Base-by-base conservation (phyloP, 2,888 invertebrate genomes). In the Andricus curvator region DNA sequence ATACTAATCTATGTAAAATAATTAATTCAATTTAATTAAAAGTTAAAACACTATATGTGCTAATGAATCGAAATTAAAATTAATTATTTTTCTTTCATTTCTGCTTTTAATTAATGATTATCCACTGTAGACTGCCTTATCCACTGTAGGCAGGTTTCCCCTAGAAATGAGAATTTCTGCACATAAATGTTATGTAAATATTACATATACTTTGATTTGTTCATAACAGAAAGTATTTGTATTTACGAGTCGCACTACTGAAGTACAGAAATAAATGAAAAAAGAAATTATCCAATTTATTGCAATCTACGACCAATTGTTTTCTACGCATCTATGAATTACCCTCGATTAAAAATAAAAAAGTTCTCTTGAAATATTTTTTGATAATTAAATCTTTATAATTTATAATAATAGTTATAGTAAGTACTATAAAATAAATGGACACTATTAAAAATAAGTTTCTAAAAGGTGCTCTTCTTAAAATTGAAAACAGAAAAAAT, bases 211-310 rank as follows among this genome's bases (percentile, higher is more conserved):
- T 48, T 70, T 56, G 37, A 51, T 74, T 56, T 29, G 48, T 25
- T 56, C n/a, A 74, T 33, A 56, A 74, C 20, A 60, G 33, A 56
- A 51, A 74, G n/a, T 13, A 60, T 60, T 51, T 29, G 25, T 48
- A 20, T 70, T 56, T 56, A 37, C 2, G 56, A 56, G 74, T 74
- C 56, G 74, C 37, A 60, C 74, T 60, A 74, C 56, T 74, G 51
- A 74, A 13, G 51, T 9, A 41, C 9, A 48, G 17, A 25, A 48
- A 48, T 48, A 67, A 37, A 67, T 41, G 11, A 22, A 67, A 41
- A 20, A 29, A 51, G 20, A 22, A 22, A 41, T 9, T n/a, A 41
- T 13, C 11, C 41, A 15, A 15, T 37, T 41, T 8, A 25, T 15
- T 68, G 15, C 1, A 29, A 25, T 25, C 25, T 25, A 20, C 20